phyloP scores from a whole-genome alignment of 2,888 invertebrate genomes.

The Zygothrica quintamaculata region DNA sequence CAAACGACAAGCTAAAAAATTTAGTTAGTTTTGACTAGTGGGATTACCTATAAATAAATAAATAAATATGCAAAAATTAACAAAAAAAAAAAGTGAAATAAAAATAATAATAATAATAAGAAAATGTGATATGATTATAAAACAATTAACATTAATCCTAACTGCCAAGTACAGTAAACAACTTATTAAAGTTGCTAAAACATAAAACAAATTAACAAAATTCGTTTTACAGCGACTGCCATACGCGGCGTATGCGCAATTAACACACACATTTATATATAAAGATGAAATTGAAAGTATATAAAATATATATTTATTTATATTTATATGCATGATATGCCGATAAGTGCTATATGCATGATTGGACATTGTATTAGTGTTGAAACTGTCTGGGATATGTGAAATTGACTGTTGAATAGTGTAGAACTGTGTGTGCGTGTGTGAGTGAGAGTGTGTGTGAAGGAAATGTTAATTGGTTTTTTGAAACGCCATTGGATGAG shows the following conservation, averaged over 20 bases:
- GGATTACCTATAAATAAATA: conserved; percentile 83
- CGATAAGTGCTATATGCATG: conserved; percentile 47
- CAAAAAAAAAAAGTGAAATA: conserved; percentile 48
- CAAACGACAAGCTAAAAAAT: conserved; percentile 79
- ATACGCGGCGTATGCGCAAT: conserved; percentile 46
- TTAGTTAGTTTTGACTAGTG: conserved; percentile 84
- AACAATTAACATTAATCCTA: conserved; percentile 6
- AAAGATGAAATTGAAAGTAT: conserved; percentile 9
- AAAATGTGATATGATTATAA: conserved; percentile 19
- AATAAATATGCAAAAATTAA: conserved; percentile 75
- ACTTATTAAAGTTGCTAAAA: conserved; percentile 3
- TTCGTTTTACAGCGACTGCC: conserved; percentile 12
- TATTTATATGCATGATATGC: conserved; percentile 18
- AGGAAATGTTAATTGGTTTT: conserved; percentile 33
- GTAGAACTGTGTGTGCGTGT: conserved; percentile 31
- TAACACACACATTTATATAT: too few relatives aligned
- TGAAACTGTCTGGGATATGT: conserved; percentile 32
- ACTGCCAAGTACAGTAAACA: neutral
- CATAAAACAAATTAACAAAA: conserved; percentile 8
- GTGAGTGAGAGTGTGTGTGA: conserved; percentile 33
- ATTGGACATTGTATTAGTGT: conserved; percentile 35
- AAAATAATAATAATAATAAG: conserved; percentile 40
- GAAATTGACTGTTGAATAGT: conserved; percentile 51
- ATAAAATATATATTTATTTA: conserved; percentile 10
- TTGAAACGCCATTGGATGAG: conserved; percentile 52